A percentile compares a stretch with the other conserved stretches of the same genome.
phyloP scores from a whole-genome alignment of 2,113 vertebrate genomes.

The Prionailurus bengalensis region DNA sequence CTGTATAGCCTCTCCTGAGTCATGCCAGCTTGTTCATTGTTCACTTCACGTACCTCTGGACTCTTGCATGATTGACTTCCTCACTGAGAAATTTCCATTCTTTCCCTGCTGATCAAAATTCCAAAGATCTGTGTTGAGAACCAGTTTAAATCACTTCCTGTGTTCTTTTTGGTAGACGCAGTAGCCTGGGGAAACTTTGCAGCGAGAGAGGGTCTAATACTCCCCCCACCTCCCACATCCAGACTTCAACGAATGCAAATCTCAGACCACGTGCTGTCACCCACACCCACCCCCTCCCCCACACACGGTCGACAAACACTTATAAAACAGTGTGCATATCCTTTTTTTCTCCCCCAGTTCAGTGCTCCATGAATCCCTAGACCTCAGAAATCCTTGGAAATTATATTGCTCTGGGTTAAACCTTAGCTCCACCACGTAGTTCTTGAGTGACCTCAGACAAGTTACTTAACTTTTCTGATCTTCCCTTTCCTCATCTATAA shows the following conservation, averaged over 20 bases:
- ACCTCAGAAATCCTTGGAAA: background rate
- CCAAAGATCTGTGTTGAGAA: background rate
- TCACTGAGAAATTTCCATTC: background rate
- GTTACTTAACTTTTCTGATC: background rate
- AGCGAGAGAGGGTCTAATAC: background rate
- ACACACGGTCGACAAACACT: background rate
- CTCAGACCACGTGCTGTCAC: background rate
- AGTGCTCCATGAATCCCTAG: background rate
- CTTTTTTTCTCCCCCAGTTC: background rate
- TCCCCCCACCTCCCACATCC: rapidly evolving
- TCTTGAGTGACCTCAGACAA: background rate
- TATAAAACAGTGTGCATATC: background rate
- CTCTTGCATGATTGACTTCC: background rate
- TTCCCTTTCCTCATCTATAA: background rate
- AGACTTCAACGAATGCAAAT: background rate
- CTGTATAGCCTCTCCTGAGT: rapidly evolving
- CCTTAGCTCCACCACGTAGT: background rate
- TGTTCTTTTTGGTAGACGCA: background rate
- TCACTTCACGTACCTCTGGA: background rate
- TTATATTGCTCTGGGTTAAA: background rate
- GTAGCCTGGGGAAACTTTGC: background rate
- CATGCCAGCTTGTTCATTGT: background rate
- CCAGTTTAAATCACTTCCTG: background rate
- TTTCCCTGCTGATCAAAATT: background rate
- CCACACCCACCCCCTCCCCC: background rate